Conservation (phyloP, 1,140 invertebrate genomes). For the Cydia splendana region DNA sequence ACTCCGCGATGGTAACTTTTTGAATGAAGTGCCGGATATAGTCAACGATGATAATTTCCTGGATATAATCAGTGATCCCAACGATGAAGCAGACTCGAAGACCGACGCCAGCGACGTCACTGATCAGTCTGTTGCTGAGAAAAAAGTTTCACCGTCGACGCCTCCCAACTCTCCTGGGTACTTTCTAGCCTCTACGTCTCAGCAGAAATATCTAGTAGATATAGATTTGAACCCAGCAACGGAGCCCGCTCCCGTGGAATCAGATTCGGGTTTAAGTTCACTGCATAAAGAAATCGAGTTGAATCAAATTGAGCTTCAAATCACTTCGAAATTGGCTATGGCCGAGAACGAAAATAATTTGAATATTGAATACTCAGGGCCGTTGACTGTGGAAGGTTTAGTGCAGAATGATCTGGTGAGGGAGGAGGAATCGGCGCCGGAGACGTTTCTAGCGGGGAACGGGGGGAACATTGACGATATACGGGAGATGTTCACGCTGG, state of each 20-base stretch:
- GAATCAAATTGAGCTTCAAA: constrained; percentile 69
- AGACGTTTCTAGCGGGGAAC: constrained; percentile 65
- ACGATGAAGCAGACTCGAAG: constrained; percentile 44
- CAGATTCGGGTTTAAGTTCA: constrained; percentile 41
- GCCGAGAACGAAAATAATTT: constrained; percentile 78
- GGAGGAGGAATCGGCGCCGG: constrained; percentile 53
- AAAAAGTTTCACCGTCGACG: constrained; percentile 63
- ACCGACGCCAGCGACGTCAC: constrained; percentile 57
- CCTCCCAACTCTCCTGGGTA: constrained; percentile 72
- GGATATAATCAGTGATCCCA: constrained; percentile 56
- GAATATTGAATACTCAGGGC: constrained; percentile 75
- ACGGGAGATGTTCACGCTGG: constrained; percentile 82
- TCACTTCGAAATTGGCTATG: constrained; percentile 75
- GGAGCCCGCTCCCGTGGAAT: constrained; percentile 35
- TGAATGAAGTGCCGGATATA: constrained; percentile 74
- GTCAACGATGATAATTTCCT: constrained; percentile 60
- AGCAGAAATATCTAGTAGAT: constrained; percentile 66
- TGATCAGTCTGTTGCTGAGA: constrained; percentile 60
- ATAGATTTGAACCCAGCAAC: constrained; percentile 52
- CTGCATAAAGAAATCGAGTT: constrained; percentile 58
- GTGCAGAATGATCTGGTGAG: constrained; percentile 49
- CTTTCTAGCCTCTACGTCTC: constrained; percentile 61
- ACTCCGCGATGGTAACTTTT: constrained; percentile 67
- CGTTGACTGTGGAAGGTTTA: constrained; percentile 58
- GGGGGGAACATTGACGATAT: constrained; percentile 64